A percentile compares a stretch with the other conserved stretches of the same genome.
Conservation (phyloP, 2,797 vertebrate species). For the Gambusia yucatana region DNA sequence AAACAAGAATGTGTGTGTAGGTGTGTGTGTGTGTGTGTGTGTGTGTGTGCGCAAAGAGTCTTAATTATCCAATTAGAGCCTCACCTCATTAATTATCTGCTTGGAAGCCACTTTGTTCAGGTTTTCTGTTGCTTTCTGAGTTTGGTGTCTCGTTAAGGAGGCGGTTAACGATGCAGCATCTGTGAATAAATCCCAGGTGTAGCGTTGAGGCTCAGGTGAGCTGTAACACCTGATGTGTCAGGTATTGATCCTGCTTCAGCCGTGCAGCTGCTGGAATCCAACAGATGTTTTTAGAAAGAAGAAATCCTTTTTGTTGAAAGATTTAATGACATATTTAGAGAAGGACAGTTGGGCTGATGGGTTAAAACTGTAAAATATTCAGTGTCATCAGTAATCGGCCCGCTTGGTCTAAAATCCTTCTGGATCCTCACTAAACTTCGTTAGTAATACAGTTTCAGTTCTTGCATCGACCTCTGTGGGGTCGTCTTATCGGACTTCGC, state of each 20-base stretch:
- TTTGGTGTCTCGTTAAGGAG: neutral
- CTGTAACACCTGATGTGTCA: neutral
- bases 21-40: neutral
- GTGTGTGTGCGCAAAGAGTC: neutral
- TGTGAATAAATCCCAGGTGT: neutral
- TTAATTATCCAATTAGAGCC: constrained; percentile 1
- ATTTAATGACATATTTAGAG: neutral
- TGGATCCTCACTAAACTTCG: neutral
- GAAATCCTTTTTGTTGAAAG: neutral
- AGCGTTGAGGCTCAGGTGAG: neutral
- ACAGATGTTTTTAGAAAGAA: neutral
- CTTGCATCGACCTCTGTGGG: no score
- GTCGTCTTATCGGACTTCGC: no score
- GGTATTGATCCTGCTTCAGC: neutral
- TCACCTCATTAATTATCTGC: neutral
- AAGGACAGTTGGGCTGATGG: neutral
- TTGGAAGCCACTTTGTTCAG: neutral
- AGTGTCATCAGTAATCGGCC: neutral
- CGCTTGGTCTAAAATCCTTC: neutral
- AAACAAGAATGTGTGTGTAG: neutral
- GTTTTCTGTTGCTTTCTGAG: neutral
- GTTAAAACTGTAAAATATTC: neutral
- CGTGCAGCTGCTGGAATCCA: neutral
- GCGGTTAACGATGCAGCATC: neutral
- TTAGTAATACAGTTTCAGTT: neutral